Conservation (phyloP, 2,797 vertebrate genomes). For the Leucoraja ocellata region DNA sequence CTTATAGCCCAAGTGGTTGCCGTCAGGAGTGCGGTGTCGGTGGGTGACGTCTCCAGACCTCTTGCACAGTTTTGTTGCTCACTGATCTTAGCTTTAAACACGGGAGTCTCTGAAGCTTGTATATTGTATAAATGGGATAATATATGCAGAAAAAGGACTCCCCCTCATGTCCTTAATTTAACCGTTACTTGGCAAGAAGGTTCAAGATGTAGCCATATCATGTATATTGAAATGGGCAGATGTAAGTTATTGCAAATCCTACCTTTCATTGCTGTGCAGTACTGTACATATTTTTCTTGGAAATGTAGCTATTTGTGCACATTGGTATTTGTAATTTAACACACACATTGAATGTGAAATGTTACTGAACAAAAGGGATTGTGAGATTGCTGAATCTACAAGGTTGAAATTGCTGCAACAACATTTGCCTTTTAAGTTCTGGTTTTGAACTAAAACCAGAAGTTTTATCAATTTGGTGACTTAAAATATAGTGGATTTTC, state of each 20-base stretch:
- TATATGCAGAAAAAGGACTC: slow-evolving; percentile 65
- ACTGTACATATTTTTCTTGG: slow-evolving; percentile 86
- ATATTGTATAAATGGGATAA: slow-evolving; percentile 76
- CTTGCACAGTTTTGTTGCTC: slow-evolving; percentile 94
- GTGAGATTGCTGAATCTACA: slow-evolving; percentile 71
- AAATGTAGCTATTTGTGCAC: slow-evolving; percentile 90
- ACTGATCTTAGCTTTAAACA: slow-evolving; percentile 94
- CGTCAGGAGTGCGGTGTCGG: slow-evolving; percentile 72
- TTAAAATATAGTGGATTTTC: slow-evolving; percentile 7
- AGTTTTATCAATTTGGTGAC: slow-evolving; percentile 6
- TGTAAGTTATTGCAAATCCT: slow-evolving; percentile 92
- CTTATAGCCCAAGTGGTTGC: slow-evolving; percentile 85
- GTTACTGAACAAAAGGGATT: slow-evolving; percentile 70
- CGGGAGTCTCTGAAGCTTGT: slow-evolving; percentile 83
- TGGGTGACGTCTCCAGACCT: slow-evolving; percentile 85
- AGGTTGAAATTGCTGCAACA: slow-evolving; percentile 54
- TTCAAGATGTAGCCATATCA: slow-evolving; percentile 68
- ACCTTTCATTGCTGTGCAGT: slow-evolving; percentile 86
- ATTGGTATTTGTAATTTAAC: slow-evolving; percentile 99
- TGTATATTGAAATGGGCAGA: slow-evolving; percentile 85
- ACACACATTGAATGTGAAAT: slow-evolving; percentile 71
- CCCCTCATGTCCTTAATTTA: slow-evolving; percentile 61
- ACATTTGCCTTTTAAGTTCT: slow-evolving; percentile 26
- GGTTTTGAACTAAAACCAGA: slow-evolving; percentile 30
- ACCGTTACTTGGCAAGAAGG: slow-evolving; percentile 71